phyloP scores from a whole-genome alignment of 2,888 invertebrate species.

The Agriopis aurantiaria region DNA sequence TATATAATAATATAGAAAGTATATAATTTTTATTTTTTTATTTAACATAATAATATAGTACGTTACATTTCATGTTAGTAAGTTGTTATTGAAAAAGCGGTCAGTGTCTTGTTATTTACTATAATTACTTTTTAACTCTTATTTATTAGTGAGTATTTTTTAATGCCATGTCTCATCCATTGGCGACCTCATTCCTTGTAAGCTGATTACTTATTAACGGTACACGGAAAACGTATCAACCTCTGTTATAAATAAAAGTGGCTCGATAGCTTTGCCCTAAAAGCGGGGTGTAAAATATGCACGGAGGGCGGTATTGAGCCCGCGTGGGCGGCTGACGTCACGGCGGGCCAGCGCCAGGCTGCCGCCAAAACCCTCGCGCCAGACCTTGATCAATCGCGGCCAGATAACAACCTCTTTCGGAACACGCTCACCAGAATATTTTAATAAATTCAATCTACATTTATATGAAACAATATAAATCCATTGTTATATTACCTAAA shows the following conservation, averaged over 20 bases:
- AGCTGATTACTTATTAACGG: slow-evolving; percentile 44
- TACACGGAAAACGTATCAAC: slow-evolving; percentile 48
- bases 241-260: slow-evolving; percentile 60
- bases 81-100: too few species aligned
- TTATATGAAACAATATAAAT: neutral
- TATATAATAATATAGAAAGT: too few species aligned
- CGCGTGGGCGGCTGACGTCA: slow-evolving; percentile 72
- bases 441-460: slow-evolving; percentile 33
- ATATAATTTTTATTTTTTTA: too few species aligned
- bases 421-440: slow-evolving; percentile 24
- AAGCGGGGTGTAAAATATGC: slow-evolving; percentile 77
- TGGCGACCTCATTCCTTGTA: slow-evolving; percentile 34
- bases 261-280: slow-evolving; percentile 64
- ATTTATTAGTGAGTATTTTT: too few species aligned
- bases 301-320: slow-evolving; percentile 61
- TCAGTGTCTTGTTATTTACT: too few species aligned
- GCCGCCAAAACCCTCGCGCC: slow-evolving; percentile 69
- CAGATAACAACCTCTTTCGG: slow-evolving; percentile 53
- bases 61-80: too few species aligned
- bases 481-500: neutral
- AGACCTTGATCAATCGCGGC: slow-evolving; percentile 70
- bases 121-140: too few species aligned
- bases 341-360: slow-evolving; percentile 70
- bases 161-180: slow-evolving; percentile 26
- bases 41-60: too few species aligned